phyloP scores from a whole-genome alignment of 2,888 invertebrate species.

The Drosophila pseudotalamancana region DNA sequence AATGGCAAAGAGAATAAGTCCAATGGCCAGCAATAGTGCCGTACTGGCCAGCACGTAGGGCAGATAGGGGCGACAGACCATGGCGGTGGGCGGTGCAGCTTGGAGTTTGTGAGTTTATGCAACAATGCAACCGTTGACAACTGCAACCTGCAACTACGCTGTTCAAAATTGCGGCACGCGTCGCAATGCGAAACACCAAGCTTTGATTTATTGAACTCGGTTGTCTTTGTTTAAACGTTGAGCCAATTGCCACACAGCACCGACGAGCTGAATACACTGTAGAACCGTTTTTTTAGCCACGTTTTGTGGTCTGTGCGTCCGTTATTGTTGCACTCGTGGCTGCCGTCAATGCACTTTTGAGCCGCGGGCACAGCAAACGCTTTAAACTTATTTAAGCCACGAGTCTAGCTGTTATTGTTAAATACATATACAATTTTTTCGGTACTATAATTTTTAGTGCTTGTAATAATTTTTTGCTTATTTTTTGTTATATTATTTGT shows the following conservation, averaged over 20 bases:
- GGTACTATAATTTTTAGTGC: constrained; percentile 14
- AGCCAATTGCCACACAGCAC: constrained; percentile 31
- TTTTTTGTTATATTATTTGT: neutral
- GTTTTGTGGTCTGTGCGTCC: constrained; percentile 23
- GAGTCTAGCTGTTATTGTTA: constrained; percentile 26
- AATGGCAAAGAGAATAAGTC: constrained; percentile 75
- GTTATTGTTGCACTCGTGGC: constrained; percentile 53
- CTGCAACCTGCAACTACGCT: constrained; percentile 3
- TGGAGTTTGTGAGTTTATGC: constrained; percentile 46
- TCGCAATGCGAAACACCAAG: constrained; percentile 47
- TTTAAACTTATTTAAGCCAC: constrained; percentile 39
- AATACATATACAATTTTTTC: constrained; percentile 26
- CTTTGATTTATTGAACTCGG: constrained; percentile 62
- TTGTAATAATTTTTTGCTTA: neutral
- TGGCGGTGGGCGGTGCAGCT: constrained; percentile 26
- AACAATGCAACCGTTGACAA: constrained; percentile 46
- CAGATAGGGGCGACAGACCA: constrained; percentile 60
- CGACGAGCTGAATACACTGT: constrained; percentile 4
- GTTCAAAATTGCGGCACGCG: constrained; percentile 32
- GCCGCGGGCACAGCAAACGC: constrained; percentile 21
- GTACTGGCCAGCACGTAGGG: constrained; percentile 50
- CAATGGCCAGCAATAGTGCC: constrained; percentile 58
- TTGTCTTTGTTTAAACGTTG: constrained; percentile 13
- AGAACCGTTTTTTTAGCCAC: neutral
- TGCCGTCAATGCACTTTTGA: constrained; percentile 49